Base-by-base conservation (phyloP, 2,113 vertebrate species). In the Grantiella picta region DNA sequence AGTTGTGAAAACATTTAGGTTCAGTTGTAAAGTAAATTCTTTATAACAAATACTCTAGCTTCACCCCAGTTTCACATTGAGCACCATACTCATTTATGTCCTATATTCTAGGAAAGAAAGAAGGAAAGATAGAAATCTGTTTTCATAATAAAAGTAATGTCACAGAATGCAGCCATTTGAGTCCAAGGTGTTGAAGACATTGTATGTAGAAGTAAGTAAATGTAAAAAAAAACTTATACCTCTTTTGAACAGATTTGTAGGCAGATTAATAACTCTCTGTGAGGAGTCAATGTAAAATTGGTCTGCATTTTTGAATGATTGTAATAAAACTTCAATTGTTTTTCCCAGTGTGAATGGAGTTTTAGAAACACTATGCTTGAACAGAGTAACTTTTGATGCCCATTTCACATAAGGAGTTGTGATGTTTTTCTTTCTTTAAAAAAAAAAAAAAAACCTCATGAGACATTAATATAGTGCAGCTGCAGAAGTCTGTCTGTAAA, bases 401-500 rank as follows among this genome's bases (percentile, higher is more conserved):
- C 20, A 44, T 63, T 86, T 86, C 36, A 25, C 52, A 27, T 35
- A 36, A 45, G 54, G 20, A 35, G 4, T 35, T 60, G 11, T 40
- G 10, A 9, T 47, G 1, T 7, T 86, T 83, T n/a, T n/a, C 27
- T 56, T 83, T 24, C 82, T n/a, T n/a, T n/a, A n/a, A n/a, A n/a
- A n/a, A n/a, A n/a, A n/a, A n/a, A n/a, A n/a, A n/a, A n/a, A n/a
- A n/a, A n/a, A n/a, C n/a, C n/a, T 96, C 49, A 92, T 0, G 35
- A 93, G 53, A 89, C 54, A 89, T 12, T 1, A 94, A 50, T 79
- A 91, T 65, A 33, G 54, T 89, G 54, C 80, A 96, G 33, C 54
- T 96, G 57, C 31, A 86, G n/a, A 84, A 92, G 31, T 56, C 59
- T 81, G 33, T 83, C 89, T 56, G 87, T 95, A 94, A 89, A 77